Percentiles rank a stretch among this genome's conserved stretches.
phyloP scores from a whole-genome alignment of 2,888 invertebrate species.

The Drepana falcataria region DNA sequence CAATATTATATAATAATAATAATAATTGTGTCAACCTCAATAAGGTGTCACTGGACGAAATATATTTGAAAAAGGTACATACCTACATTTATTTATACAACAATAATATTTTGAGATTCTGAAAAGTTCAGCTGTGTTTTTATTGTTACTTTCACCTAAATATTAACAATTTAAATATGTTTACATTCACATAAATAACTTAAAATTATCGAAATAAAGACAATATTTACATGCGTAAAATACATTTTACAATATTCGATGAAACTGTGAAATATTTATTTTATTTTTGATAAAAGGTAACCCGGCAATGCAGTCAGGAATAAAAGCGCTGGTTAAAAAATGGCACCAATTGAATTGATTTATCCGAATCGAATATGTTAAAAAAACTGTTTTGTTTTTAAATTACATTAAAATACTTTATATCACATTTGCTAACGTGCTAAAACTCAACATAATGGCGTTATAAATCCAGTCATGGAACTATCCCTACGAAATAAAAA shows the following conservation, averaged over 20 bases:
- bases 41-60: constrained; percentile 67
- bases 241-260: constrained; percentile 18
- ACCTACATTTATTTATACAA: constrained; percentile 48
- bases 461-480: constrained; percentile 57
- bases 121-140: constrained; percentile 72
- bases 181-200: constrained; percentile 76
- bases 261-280: constrained; percentile 8
- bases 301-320: constrained; percentile 45
- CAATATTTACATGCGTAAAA: constrained; percentile 69
- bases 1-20: constrained; percentile 48
- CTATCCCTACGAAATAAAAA: constrained; percentile 53
- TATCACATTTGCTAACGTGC: constrained; percentile 65
- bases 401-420: constrained; percentile 64
- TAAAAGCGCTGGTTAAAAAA: constrained; percentile 49
- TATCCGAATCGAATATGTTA: constrained; percentile 21
- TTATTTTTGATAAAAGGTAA: constrained; percentile 42
- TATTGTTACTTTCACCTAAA: constrained; percentile 53
- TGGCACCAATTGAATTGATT: constrained; percentile 51
- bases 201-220: constrained; percentile 50
- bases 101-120: constrained; percentile 70
- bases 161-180: constrained; percentile 57
- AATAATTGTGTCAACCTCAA: constrained; percentile 58
- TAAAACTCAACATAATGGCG: constrained; percentile 57
- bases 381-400: constrained; percentile 41
- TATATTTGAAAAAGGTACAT: constrained; percentile 65